A percentile compares a stretch with the other conserved stretches of the same genome.
Conservation (phyloP, 1,140 invertebrate genomes). For the Tetramorium alpestre region DNA sequence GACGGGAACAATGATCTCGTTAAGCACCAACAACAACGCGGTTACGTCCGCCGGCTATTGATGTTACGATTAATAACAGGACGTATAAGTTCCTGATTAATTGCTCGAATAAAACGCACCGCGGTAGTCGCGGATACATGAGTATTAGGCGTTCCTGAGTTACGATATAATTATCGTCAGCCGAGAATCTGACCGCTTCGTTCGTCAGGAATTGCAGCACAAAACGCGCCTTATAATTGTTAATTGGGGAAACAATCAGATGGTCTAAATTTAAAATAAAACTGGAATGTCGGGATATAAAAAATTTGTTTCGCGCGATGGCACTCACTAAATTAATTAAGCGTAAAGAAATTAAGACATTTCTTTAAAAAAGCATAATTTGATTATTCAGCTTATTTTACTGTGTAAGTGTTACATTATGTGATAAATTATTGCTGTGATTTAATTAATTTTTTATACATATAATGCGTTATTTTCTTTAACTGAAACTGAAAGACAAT, state of each 20-base stretch:
- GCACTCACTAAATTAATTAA: background rate
- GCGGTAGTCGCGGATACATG: slow-evolving; percentile 46
- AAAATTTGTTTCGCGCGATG: slow-evolving; percentile 3
- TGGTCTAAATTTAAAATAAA: slow-evolving; percentile 13
- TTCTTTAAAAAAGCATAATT: background rate
- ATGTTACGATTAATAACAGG: slow-evolving; percentile 66
- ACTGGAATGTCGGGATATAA: background rate
- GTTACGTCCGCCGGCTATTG: slow-evolving; percentile 55
- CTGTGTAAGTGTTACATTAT: background rate
- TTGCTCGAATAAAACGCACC: slow-evolving; percentile 55
- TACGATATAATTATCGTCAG: slow-evolving; percentile 72
- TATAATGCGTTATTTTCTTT: background rate
- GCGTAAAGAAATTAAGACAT: slow-evolving; percentile 1
- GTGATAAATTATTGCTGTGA: background rate
- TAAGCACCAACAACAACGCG: slow-evolving; percentile 55
- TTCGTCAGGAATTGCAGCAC: background rate
- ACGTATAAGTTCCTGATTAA: slow-evolving; percentile 68
- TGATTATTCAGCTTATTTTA: background rate
- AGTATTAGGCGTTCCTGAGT: slow-evolving; percentile 63
- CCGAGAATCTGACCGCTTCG: background rate
- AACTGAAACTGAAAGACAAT: background rate
- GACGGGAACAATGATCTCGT: slow-evolving; percentile 69
- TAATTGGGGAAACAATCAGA: slow-evolving; percentile 21
- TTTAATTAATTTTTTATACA: background rate
- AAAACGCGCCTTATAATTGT: slow-evolving; percentile 32